These are phyloP conservation scores for Notarius quadriscutis DNA, from an alignment of 2,113 vertebrate species.

Conservation along the genomic window DNA sequence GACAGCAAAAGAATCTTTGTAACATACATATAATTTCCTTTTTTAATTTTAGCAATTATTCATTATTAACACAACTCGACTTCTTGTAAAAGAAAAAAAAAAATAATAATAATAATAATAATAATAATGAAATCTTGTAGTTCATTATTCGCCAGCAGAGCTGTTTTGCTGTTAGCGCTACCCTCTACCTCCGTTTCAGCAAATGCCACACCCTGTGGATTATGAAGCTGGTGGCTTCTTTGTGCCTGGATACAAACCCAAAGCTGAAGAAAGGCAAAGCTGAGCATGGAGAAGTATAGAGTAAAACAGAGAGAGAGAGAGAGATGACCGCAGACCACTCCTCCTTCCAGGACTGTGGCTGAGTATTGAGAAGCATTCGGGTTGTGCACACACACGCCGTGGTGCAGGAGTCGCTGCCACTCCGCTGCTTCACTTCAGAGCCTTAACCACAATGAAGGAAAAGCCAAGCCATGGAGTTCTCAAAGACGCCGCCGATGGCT, in stretches of 20 bases:
- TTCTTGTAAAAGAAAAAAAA: background rate
- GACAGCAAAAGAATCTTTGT: background rate
- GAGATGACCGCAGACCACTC: slow-evolving; percentile 28
- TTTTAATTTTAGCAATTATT: no score
- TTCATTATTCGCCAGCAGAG: background rate
- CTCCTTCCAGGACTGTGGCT: slow-evolving; percentile 37
- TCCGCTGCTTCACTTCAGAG: slow-evolving; percentile 31
- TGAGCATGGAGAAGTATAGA: slow-evolving; percentile 8
- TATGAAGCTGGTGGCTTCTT: slow-evolving; percentile 8
- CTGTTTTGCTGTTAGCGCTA: background rate
- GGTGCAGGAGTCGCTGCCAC: slow-evolving; percentile 19
- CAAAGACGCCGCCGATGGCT: slow-evolving; percentile 43
- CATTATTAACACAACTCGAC: background rate
- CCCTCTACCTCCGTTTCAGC: background rate
- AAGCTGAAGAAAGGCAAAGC: background rate
- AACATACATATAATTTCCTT: background rate
- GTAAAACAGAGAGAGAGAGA: background rate
- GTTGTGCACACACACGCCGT: slow-evolving; percentile 25
- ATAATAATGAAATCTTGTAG: background rate
- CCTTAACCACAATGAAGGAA: slow-evolving; percentile 25
- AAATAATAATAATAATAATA: no score
- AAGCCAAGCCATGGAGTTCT: slow-evolving; percentile 8
- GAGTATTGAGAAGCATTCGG: slow-evolving; percentile 19
- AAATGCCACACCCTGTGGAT: slow-evolving; percentile 27
- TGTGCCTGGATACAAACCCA: slow-evolving; percentile 28